Base-by-base conservation (phyloP, 2,888 invertebrate genomes). In the Brenthis ino region DNA sequence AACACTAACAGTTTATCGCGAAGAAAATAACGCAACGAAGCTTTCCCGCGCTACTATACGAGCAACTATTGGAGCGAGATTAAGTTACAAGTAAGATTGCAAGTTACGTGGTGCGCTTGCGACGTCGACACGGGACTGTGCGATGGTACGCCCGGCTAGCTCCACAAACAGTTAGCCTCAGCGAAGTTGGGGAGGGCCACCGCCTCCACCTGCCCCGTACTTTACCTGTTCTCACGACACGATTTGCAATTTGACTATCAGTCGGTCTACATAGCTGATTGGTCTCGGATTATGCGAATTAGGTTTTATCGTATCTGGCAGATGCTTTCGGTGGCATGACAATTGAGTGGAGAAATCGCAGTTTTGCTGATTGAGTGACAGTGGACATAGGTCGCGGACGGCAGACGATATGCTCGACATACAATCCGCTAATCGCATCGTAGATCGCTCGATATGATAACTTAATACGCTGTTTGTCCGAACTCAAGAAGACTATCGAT, bases 201-300 rank as follows among this genome's bases (percentile, higher is more conserved):
- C 51, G 53, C 65, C 77, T 87, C 88, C 91, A 91, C 91, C 92
- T 91, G 85, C 87, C 84, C 85, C 83, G 84, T 87, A 86, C 85
- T 87, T 86, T 91, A 87, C 86, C 60, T 87, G 87, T 91, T 93
- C 92, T 91, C 92, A 93, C 91, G 91, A 87, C 86, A 85, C 83
- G 81, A 84, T 81, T 79, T 77, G 83, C 85, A 82, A 85, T 85
- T 86, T 85, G 85, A 83, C 86, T 84, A 89, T 91, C 88, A 89
- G 82, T 82, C 87, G 89, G 87, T 90, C 93, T 87, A 92, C 88
- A 90, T 91, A 85, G 85, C 82, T 87, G 91, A 92, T 93, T 91
- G 87, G 89, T 83, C 81, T 85, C 88, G 87, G 88, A 88, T 92
- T 88, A 85, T 81, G 84, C 79, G 81, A 90, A 91, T 88, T 87